Base-by-base conservation (phyloP, 2,797 vertebrate species). In the Sciurus carolinensis region DNA sequence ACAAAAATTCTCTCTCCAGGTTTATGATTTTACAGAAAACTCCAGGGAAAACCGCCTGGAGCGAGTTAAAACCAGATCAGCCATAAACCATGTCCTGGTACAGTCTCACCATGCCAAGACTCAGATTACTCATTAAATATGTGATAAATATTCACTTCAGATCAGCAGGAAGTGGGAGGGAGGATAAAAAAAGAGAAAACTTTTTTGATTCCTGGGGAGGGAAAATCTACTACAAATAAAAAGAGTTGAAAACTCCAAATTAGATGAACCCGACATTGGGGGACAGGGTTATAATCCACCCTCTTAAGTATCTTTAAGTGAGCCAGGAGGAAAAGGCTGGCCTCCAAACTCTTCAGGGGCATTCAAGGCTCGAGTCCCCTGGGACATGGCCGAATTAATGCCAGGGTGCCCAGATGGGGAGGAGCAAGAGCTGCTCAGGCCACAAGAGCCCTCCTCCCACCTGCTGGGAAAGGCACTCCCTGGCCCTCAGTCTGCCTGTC, bases 21-120 rank as follows among this genome's bases (percentile, higher is more conserved):
- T 96, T 98, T 98, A 98, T 98, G 97, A 96, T 98, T 98, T 98
- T 98, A 98, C 97, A 98, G 97, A 97, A 98, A 98, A 98, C 97
- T 98, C 97, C 95, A 97, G 98, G 98, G 97, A 98, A 98, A 98
- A 98, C 97, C 14, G 91, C 85, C 98, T 97, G 90, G 88, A 97
- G 96, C 82, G 0, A 93, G 98, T 94, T 96, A 94, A 18, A 96
- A 97, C 92, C 96, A 98, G 95, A 96, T 18, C 76, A 54, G 75
- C 36, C 90, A 97, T 94, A 97, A 98, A 97, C 95, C 62, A 64
- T 47, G 85, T 94, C 92, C 93, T 93, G 96, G 96, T 96, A 94
- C 81, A 95, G 96, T 82, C 80, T 96, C 97, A 93, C 92, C 88
- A 1, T 42, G 95, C 90, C 92, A 87, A 93, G 95, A 94, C 91